Evolutionary conservation across 1,140 invertebrate genomes (phyloP), one percentile per base, ranked within the genome.

Genomic region (Bombus cullumanus): DNA sequence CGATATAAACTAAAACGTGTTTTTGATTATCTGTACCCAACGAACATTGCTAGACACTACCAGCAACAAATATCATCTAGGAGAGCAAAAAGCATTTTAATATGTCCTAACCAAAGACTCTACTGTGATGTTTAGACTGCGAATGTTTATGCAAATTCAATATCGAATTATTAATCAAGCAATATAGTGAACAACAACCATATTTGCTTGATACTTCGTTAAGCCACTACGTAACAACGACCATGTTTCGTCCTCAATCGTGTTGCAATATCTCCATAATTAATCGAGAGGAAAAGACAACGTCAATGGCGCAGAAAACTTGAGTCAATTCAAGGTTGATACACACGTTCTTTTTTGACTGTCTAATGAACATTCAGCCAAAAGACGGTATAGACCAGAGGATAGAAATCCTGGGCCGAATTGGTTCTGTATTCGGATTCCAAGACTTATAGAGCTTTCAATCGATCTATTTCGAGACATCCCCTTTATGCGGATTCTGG

Each of bases 401-500:
- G 59, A 78, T 78, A 59, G 34, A 83, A 83, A 71, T 68, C 47
- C 31, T 6, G 37, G n/a, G 31, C 74, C 37, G 53, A 43, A 22
- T 78, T 47, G 34, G 28, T 10, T 10, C 47, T 69, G 81, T 78
- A 66, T 84, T 79, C 34, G 53, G 22, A 34, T 57, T 43, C 39
- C 8, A 31, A 84, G 66, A 79, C 75, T 84, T 84, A 79, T 84
- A 79, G 76, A 79, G 66, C 66, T 84, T 84, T 86, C 84, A 37
- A 82, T 86, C 84, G 82, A 82, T 86, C 84, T 66, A 62, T 43
- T 82, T 62, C 28, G 57, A 75, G 79, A 69, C 71, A 73, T 86
- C 84, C 62, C 80, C 84, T 86, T 86, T 86, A 86, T 86, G 79
- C 62, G 84, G 84, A 86, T 82, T 82, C 79, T 74, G 39, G 84